Evolutionary conservation across 2,113 vertebrate species (phyloP).

Genomic region (Pituophis catenifer): DNA sequence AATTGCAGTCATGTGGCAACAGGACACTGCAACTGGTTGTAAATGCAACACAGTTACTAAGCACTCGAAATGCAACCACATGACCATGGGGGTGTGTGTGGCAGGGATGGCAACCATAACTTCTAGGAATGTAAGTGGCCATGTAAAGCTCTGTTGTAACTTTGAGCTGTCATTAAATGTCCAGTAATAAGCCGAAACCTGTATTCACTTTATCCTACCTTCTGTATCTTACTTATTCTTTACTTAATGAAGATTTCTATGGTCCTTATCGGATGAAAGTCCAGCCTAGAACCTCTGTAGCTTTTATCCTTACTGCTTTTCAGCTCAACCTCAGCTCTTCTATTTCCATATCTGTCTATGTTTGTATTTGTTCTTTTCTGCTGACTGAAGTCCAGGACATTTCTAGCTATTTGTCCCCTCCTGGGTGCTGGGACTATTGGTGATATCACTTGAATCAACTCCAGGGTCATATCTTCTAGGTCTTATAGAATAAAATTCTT

Average conservation of each 20-base stretch:
- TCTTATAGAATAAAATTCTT: too few relatives aligned
- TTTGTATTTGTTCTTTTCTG: neutral
- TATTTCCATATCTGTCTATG: neutral
- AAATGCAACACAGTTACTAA: too few relatives aligned
- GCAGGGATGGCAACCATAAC: too few relatives aligned
- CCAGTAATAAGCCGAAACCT: too few relatives aligned
- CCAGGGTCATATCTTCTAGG: too few relatives aligned
- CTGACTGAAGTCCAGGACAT: neutral
- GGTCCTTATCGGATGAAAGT: neutral
- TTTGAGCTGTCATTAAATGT: too few relatives aligned
- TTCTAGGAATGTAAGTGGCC: too few relatives aligned
- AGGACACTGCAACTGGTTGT: too few relatives aligned
- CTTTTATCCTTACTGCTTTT: neutral
- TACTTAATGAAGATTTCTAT: neutral
- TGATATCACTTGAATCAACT: neutral
- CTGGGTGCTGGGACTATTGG: neutral
- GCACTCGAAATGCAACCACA: too few relatives aligned
- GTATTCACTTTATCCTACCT: neutral
- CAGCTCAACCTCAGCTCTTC: neutral
- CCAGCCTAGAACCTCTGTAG: neutral
- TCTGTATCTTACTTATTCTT: neutral
- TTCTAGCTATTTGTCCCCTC: neutral
- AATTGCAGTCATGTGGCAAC: too few relatives aligned
- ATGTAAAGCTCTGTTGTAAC: too few relatives aligned
- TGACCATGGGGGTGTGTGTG: too few relatives aligned